These are phyloP conservation scores for Oedothorax gibbosus DNA, from an alignment of 1,140 invertebrate species.

Conservation along the genomic window DNA sequence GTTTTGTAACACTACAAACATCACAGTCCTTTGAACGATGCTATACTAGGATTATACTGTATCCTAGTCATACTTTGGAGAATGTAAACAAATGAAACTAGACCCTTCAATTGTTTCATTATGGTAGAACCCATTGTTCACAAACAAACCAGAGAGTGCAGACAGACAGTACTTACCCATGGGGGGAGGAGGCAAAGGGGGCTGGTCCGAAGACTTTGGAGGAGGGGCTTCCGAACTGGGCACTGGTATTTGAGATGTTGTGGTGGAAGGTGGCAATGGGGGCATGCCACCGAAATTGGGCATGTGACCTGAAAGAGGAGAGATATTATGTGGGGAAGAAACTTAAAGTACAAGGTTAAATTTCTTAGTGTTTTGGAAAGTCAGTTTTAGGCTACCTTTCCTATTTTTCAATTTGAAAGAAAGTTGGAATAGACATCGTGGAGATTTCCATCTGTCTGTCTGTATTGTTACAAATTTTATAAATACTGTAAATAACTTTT, in stretches of 20 bases:
- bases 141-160: background rate
- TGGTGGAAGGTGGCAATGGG: constrained; percentile 43
- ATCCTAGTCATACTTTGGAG: too few species aligned
- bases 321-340: constrained; percentile 34
- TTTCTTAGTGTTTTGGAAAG: too few species aligned
- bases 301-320: constrained; percentile 56
- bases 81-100: too few species aligned
- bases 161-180: constrained; percentile 35
- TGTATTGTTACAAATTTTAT: too few species aligned
- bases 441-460: too few species aligned
- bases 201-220: constrained; percentile 55
- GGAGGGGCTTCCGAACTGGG: constrained; percentile 38
- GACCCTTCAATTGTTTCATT: background rate
- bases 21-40: too few species aligned
- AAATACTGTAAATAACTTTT: too few species aligned
- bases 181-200: constrained; percentile 60
- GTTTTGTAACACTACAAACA: too few species aligned
- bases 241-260: constrained; percentile 27
- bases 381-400: too few species aligned
- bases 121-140: background rate
- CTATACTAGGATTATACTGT: too few species aligned
- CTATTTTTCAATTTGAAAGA: too few species aligned
- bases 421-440: too few species aligned
- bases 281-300: constrained; percentile 61
- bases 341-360: background rate